Percentiles rank a stretch among this genome's conserved stretches.
Conservation (phyloP, 2,888 invertebrate species). For the Thereva unica region DNA sequence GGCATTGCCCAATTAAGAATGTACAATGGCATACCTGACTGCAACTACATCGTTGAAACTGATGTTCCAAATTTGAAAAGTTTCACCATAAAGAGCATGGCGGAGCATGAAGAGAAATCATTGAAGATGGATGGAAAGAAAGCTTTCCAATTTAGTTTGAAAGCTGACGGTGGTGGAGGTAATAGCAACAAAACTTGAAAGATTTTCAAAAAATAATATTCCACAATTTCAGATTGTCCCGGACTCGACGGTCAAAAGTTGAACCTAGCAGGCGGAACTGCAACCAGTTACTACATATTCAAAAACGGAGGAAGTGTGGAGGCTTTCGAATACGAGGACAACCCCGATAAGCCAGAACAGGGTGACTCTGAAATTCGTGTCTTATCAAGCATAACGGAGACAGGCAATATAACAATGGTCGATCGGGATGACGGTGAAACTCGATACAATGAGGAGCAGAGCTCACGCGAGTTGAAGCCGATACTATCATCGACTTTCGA, state of each 20-base stretch:
- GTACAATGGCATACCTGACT: conserved; percentile 67
- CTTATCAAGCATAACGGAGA: conserved; percentile 46
- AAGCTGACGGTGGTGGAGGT: not conserved
- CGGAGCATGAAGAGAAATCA: conserved; percentile 47
- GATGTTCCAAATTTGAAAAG: conserved; percentile 42
- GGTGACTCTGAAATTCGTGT: conserved; percentile 50
- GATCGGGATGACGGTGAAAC: conserved; percentile 17
- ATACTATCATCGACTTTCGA: conserved; percentile 44
- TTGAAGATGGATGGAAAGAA: conserved; percentile 42
- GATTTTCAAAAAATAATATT: not conserved
- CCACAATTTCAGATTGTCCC: conserved; percentile 39
- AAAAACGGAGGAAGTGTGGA: conserved; percentile 5
- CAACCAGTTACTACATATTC: conserved; percentile 50
- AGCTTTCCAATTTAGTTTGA: not conserved
- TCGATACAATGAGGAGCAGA: not conserved
- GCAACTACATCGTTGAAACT: conserved; percentile 51
- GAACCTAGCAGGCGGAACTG: conserved; percentile 35
- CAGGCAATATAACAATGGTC: conserved; percentile 46
- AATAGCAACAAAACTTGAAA: not conserved
- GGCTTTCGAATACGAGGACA: conserved; percentile 43
- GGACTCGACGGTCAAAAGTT: not conserved
- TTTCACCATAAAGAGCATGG: conserved; percentile 45
- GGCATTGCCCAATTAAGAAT: conserved; percentile 70
- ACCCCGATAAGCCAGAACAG: conserved; percentile 52
- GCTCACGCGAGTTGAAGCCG: not conserved